These are phyloP conservation scores for Carcina quercana DNA, from an alignment of 2,888 invertebrate genomes.

Conservation along the genomic window DNA sequence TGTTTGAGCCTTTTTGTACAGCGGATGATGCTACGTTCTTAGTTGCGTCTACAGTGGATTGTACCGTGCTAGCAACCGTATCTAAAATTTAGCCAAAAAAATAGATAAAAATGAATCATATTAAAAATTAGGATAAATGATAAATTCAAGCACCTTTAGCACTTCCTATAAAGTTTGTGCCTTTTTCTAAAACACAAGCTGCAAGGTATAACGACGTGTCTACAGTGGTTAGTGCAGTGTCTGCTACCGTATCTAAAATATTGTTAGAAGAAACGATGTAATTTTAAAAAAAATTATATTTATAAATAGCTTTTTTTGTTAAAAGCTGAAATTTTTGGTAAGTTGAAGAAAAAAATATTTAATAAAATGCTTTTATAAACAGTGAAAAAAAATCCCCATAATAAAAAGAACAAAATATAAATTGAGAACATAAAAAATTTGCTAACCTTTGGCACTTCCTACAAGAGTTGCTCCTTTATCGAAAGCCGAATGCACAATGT, in stretches of 20 bases:
- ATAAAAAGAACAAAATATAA: conserved; percentile 2
- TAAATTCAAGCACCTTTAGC: conserved; percentile 25
- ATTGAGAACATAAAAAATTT: neutral
- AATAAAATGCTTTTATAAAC: too few species aligned
- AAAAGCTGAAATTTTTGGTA: too few species aligned
- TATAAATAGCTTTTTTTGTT: too few species aligned
- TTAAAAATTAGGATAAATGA: neutral
- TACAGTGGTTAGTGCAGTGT: conserved; percentile 26
- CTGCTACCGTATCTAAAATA: conserved; percentile 16
- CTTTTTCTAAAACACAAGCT: conserved; percentile 28
- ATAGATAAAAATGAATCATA: neutral
- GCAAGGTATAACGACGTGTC: conserved; percentile 38
- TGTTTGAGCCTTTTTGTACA: conserved; percentile 31
- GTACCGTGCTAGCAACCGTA: conserved; percentile 29
- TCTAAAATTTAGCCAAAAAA: conserved; percentile 31
- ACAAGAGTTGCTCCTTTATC: conserved; percentile 29
- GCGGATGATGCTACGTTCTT: conserved; percentile 48
- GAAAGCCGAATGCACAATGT: conserved; percentile 26
- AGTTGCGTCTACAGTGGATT: conserved; percentile 41
- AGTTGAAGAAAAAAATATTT: too few species aligned
- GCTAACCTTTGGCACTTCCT: conserved; percentile 19
- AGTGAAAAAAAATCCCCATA: too few species aligned
- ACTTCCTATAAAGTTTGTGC: conserved; percentile 26
- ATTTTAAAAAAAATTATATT: conserved; percentile 1
- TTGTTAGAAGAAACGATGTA: neutral